A percentile compares a stretch with the other conserved stretches of the same genome.
These are phyloP conservation scores for Orientallactaga bullata DNA, from an alignment of 2,113 vertebrate species.

Conservation along the genomic window DNA sequence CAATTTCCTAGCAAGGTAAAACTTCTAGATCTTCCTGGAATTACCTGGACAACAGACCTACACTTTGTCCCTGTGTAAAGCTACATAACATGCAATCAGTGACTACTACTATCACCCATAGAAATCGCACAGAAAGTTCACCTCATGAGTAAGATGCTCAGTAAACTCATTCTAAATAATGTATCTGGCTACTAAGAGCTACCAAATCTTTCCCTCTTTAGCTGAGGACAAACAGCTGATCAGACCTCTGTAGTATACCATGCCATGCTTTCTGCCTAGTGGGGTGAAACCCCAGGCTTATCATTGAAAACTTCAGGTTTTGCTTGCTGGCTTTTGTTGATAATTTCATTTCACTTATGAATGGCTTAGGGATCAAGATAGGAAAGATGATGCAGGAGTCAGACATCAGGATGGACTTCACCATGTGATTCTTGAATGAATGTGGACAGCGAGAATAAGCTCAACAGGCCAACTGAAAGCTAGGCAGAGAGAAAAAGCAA, in stretches of 20 bases:
- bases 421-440: neutral
- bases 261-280: neutral
- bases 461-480: neutral
- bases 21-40: neutral
- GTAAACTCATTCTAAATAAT: neutral
- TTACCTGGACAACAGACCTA: neutral
- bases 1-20: constrained; percentile 58
- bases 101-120: neutral
- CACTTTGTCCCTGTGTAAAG: neutral
- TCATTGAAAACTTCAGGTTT: neutral
- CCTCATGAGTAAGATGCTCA: neutral
- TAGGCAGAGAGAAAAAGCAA: neutral
- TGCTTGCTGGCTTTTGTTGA: neutral
- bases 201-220: neutral
- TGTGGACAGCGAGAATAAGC: neutral
- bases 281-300: neutral
- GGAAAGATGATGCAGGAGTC: neutral
- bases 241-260: neutral
- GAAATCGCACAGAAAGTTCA: neutral
- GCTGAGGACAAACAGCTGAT: neutral
- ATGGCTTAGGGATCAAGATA: neutral
- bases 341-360: neutral
- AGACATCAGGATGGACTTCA: constrained; percentile 14
- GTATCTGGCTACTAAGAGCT: neutral
- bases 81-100: neutral